Conservation (phyloP, 1,140 invertebrate genomes). For the Drosophila ercepeae region DNA sequence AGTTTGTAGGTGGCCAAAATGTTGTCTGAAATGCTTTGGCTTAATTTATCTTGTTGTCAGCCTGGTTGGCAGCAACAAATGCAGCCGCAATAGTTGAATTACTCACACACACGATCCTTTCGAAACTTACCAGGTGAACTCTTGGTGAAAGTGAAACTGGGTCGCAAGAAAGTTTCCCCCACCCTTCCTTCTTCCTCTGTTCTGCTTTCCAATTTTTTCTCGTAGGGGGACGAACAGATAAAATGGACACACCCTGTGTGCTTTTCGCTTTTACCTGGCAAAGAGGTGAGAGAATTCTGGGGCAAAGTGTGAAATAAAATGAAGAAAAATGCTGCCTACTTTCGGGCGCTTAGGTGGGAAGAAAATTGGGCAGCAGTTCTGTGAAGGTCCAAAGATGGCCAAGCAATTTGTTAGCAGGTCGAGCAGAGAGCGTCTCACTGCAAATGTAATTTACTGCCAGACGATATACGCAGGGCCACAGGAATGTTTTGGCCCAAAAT, state of each 20-base stretch:
- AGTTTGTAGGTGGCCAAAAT: conserved; percentile 27
- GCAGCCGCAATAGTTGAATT: conserved; percentile 61
- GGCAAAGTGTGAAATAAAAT: conserved; percentile 40
- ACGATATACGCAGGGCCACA: conserved; percentile 34
- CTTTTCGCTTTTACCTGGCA: conserved; percentile 32
- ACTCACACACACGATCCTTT: conserved; percentile 29
- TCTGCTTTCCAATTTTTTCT: conserved; percentile 12
- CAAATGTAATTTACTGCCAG: conserved; percentile 49
- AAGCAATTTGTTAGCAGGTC: conserved; percentile 50
- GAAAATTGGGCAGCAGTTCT: conserved; percentile 12
- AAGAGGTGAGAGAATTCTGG: neutral
- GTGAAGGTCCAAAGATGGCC: conserved; percentile 18
- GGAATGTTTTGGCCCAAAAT: conserved; percentile 25
- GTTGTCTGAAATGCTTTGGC: conserved; percentile 35
- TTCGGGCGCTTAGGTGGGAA: conserved; percentile 15
- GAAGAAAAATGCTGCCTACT: conserved; percentile 50
- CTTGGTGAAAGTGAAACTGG: conserved; percentile 46
- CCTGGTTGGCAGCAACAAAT: conserved; percentile 35
- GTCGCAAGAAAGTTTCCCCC: conserved; percentile 39
- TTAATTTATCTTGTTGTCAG: conserved; percentile 53
- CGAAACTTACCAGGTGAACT: conserved; percentile 40
- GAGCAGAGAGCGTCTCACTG: conserved; percentile 35
- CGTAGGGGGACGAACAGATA: conserved; percentile 22
- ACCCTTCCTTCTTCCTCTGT: neutral
- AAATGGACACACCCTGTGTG: conserved; percentile 47